Evolutionary conservation across 2,113 vertebrate genomes (phyloP), one percentile per base, ranked within the genome.

Genomic region (Chascanopsetta lugubris): DNA sequence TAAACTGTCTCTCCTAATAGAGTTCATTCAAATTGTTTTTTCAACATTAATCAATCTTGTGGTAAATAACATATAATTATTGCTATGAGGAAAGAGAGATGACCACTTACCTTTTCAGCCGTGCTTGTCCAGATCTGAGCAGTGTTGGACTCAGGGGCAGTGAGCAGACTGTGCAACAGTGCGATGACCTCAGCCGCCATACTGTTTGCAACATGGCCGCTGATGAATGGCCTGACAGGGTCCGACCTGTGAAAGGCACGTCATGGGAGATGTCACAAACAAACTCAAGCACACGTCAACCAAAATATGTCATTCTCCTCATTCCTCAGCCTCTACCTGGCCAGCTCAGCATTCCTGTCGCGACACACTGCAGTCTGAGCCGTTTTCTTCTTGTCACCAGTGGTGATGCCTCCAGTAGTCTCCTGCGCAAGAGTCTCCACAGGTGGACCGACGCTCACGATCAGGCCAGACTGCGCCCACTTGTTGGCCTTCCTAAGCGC

Each of bases 111-210:
- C 85, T 99, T 99, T 83, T 99, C 97, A 38, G 95, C 96, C 3
- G 97, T 98, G 32, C 94, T 96, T 34, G 97, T 99, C 97, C 97
- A 99, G 86, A 99, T 99, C 60, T 98, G 97, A 78, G 97, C 97
- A 0, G 97, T 96, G 55, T 95, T 99, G 43, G 96, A 98, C 75
- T 99, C 97, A 0, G 97, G 97, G 0, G 97, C 97, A 74, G 96
- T 99, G 24, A 99, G 90, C 59, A 99, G 90, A 84, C 97, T 97
- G 36, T 99, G 97, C 0, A 99, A 92, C 84, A 99, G 83, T 63
- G 97, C 97, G 0, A 99, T 99, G 64, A 99, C 97, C 85, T 99
- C 97, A 1, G 97, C 95, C 3, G 97, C 97, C 97, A 99, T 99
- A 84, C 97, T 99, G 89, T 99, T 99, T 3, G 97, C 97, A 27